Evolutionary conservation across 2,888 invertebrate species (phyloP), one percentile per base, ranked within the genome.

Genomic region (Sisyra terminalis): DNA sequence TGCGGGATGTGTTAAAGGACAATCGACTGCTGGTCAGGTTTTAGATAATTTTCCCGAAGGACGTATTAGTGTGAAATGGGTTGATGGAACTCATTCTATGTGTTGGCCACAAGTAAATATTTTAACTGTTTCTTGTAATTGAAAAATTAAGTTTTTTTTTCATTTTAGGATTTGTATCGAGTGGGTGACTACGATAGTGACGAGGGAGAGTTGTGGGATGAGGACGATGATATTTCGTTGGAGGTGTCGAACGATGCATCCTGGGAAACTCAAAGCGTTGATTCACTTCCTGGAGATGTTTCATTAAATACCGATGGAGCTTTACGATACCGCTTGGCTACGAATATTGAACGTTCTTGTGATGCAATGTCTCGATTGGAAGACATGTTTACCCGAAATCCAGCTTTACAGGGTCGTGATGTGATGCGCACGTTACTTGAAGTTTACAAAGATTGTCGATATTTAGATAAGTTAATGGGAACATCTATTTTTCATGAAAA

Each of bases 61-160:
- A 1, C 72, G 79, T 46, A 83, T 93, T 3, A 78, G 82, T 54
- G 88, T 94, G n/a, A 82, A 86, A 75, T 94, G 93, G 94, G 82
- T 87, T 1, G 83, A 86, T 56, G 84, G 83, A 9, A 78, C 77
- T 47, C 74, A 78, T 6, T 86, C 87, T 49, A 79, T 84, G 70
- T 90, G 88, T 58, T 92, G 86, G 81, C 94, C 94, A 0, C 90
- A 92, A 58, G 87, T 43, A 38, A 13, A 15, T 18, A 39, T 37
- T 17, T 37, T 16, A 17, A 10, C 9, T 24, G 3, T 35, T 31
- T 31, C 31, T 9, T 4, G 31, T 36, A 36, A 7, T 7, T 29
- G 10, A 14, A 36, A 2, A 36, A 36, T 2, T 36, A 7, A 16
- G 10, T 14, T 2, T 9, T 17, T 37, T 37, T 37, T 40, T 35